Conservation (phyloP, 2,797 vertebrate genomes). For the Acanthurus leucopareius region DNA sequence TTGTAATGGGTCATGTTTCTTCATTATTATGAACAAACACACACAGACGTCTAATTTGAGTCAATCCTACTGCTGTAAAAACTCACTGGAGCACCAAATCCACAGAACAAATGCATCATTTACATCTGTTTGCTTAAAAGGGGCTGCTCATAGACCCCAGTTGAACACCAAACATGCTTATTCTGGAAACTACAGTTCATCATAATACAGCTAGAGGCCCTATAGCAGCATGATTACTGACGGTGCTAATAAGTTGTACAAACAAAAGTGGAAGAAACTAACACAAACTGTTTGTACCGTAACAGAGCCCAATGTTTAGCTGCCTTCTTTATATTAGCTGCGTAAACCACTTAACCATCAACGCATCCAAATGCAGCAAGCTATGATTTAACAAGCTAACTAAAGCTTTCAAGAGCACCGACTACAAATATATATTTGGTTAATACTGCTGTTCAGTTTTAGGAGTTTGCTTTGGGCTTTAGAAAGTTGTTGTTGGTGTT, state of each 20-base stretch:
- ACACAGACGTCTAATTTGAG: constrained; percentile 3
- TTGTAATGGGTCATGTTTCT: constrained; percentile 3
- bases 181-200: too few species aligned
- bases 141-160: not conserved
- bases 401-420: too few species aligned
- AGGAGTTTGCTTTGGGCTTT: too few species aligned
- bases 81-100: not conserved
- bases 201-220: too few species aligned
- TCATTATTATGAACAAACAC: constrained; percentile 1
- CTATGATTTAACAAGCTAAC: too few species aligned
- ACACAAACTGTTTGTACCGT: not conserved
- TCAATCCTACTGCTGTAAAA: constrained; percentile 14
- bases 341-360: not conserved
- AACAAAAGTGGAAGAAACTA: not conserved
- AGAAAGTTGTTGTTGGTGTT: too few species aligned
- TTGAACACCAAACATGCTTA: not conserved
- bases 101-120: not conserved
- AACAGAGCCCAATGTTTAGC: not conserved
- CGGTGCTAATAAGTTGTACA: not conserved
- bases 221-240: too few species aligned
- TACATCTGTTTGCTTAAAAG: not conserved
- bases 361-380: not conserved
- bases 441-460: too few species aligned
- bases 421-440: too few species aligned
- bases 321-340: not conserved